Evolutionary conservation across 1,140 invertebrate genomes (phyloP).

Genomic region (Macrotrachela quadricornifera): DNA sequence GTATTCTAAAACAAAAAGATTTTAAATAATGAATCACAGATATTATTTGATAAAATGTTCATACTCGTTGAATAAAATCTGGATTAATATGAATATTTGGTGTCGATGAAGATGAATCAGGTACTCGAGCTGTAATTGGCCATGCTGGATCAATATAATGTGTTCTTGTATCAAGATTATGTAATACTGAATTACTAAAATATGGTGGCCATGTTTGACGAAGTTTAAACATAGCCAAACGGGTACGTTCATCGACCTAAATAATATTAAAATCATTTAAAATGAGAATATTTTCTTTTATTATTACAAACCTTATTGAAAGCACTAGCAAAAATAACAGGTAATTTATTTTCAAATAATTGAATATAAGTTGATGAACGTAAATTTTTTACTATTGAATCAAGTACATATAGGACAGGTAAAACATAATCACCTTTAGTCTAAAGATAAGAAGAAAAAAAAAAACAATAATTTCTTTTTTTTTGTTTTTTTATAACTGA

Average conservation of each 20-base stretch:
- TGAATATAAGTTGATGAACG: conserved; percentile 3
- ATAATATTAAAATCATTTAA: too few species aligned
- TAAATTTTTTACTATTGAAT: conserved; percentile 8
- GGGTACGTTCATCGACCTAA: conserved; percentile 2
- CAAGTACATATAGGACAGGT: conserved; percentile 3
- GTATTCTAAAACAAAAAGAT: too few species aligned
- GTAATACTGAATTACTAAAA: not conserved
- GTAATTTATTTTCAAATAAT: conserved; percentile 1
- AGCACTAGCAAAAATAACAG: not conserved
- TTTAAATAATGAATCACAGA: too few species aligned
- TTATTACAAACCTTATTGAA: not conserved
- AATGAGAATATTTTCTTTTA: not conserved
- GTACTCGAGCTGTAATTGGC: conserved; percentile 3
- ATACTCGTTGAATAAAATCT: too few species aligned
- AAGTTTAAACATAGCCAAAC: conserved; percentile 3
- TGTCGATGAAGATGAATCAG: too few species aligned
- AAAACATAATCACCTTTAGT: not conserved
- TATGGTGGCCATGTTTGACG: conserved; percentile 5
- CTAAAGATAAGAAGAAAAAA: not conserved
- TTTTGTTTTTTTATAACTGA: too few species aligned
- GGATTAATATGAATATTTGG: too few species aligned
- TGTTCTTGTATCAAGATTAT: not conserved
- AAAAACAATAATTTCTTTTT: too few species aligned
- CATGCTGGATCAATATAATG: conserved; percentile 5
- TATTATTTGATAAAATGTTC: too few species aligned